Evolutionary conservation across 23 tunicate genomes (phyloP).

Genomic region (Styela plicata): DNA sequence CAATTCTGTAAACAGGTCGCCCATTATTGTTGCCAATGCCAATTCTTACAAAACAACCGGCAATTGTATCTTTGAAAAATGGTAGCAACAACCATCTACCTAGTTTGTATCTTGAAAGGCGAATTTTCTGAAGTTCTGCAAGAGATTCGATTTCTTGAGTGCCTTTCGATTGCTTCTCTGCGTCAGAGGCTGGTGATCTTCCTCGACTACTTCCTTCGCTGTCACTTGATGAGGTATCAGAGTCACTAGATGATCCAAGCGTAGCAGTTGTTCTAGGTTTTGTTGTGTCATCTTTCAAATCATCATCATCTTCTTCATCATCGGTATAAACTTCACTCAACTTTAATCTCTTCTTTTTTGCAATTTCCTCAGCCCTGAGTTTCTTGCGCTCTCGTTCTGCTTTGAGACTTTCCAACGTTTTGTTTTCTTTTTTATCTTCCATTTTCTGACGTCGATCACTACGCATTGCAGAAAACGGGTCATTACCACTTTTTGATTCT

Average conservation of each 20-base stretch:
- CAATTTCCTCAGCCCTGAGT: slow-evolving; percentile 68
- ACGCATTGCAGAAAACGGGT: slow-evolving; percentile 13
- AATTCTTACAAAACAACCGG: slow-evolving; percentile 78
- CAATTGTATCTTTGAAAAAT: slow-evolving; percentile 35
- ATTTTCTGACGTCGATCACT: slow-evolving; percentile 46
- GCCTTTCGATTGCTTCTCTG: slow-evolving; percentile 4
- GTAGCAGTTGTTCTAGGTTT: background rate
- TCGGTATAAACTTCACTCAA: slow-evolving; percentile 82
- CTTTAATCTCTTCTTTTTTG: slow-evolving; percentile 71
- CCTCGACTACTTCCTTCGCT: slow-evolving; percentile 15
- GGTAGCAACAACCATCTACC: slow-evolving; percentile 36
- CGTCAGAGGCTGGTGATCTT: slow-evolving; percentile 7
- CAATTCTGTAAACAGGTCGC: slow-evolving; percentile 86
- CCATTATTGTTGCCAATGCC: slow-evolving; percentile 85
- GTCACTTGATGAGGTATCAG: slow-evolving; percentile 28
- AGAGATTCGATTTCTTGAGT: slow-evolving; percentile 32
- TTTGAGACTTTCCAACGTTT: slow-evolving; percentile 62
- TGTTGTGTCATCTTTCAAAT: slow-evolving; percentile 11
- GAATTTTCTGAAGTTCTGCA: slow-evolving; percentile 48
- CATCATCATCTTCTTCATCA: slow-evolving; percentile 91
- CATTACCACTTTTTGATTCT: background rate
- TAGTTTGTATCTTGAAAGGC: slow-evolving; percentile 61
- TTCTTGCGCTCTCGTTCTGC: slow-evolving; percentile 89
- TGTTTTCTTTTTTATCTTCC: slow-evolving; percentile 75
- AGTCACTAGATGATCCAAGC: slow-evolving; percentile 25